These are phyloP conservation scores for Heterohyrax brucei DNA, from an alignment of 2,797 vertebrate genomes.

Conservation along the genomic window DNA sequence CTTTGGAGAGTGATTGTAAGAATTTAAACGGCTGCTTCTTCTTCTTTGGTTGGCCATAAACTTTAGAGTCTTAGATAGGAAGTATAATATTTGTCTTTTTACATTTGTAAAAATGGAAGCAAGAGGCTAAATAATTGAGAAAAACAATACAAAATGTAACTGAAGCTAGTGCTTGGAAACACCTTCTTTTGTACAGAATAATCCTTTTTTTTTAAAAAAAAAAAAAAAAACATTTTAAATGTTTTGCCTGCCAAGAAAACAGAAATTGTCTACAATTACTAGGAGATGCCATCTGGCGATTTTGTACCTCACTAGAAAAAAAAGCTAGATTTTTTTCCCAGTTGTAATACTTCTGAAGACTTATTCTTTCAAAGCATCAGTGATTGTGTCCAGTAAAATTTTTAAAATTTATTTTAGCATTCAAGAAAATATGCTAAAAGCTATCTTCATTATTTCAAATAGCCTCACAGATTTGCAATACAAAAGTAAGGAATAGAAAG, in stretches of 20 bases:
- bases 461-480: slow-evolving; percentile 38
- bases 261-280: slow-evolving; percentile 55
- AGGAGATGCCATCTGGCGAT: slow-evolving; percentile 76
- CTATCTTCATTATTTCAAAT: slow-evolving; percentile 69
- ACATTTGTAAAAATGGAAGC: slow-evolving; percentile 67
- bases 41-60: slow-evolving; percentile 13
- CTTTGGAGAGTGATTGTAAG: slow-evolving; percentile 47
- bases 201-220: slow-evolving; percentile 15
- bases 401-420: slow-evolving; percentile 63
- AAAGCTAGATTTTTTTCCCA: slow-evolving; percentile 9
- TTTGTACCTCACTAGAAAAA: slow-evolving; percentile 74
- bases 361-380: slow-evolving; percentile 65
- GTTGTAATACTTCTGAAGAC: slow-evolving; percentile 65
- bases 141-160: slow-evolving; percentile 54
- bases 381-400: slow-evolving; percentile 57
- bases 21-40: slow-evolving; percentile 61
- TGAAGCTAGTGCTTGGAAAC: background rate
- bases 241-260: slow-evolving; percentile 75
- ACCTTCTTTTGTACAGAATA: background rate
- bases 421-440: slow-evolving; percentile 76
- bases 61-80: background rate
- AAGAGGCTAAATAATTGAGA: slow-evolving; percentile 51
- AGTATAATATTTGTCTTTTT: background rate
- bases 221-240: slow-evolving; percentile 71
- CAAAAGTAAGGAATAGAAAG: slow-evolving; percentile 65